phyloP scores from a whole-genome alignment of 2,888 invertebrate genomes.

The Pristionchus maxplancki region DNA sequence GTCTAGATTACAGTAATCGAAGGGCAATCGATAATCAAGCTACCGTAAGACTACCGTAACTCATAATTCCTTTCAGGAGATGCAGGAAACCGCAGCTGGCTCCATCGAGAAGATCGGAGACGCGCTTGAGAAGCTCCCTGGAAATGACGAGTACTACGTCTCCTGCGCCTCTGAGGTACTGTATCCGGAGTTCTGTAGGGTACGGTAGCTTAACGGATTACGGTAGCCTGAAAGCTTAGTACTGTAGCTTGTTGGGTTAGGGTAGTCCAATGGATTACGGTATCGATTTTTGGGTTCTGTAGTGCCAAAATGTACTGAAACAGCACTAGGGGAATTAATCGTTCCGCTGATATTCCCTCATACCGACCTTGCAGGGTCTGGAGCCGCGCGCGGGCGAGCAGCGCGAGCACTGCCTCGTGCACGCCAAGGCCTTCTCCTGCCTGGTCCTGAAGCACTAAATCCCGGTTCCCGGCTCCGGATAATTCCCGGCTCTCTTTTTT shows the following conservation, averaged over 20 bases:
- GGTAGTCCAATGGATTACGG: too few species aligned
- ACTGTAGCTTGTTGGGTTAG: too few species aligned
- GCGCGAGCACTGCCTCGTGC: constrained; percentile 51
- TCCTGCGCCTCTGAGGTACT: constrained; percentile 49
- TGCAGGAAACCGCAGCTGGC: constrained; percentile 2
- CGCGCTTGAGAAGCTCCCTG: constrained; percentile 47
- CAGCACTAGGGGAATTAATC: neutral
- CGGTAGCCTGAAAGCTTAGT: neutral
- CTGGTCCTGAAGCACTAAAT: constrained; percentile 50
- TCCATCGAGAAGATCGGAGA: constrained; percentile 49
- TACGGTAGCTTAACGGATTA: neutral
- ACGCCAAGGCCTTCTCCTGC: constrained; percentile 50
- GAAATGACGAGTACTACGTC: constrained; percentile 51
- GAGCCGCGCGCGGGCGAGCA: constrained; percentile 47
- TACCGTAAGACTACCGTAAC: too few species aligned
- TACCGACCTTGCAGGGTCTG: constrained; percentile 27
- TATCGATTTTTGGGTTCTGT: neutral
- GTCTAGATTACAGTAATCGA: too few species aligned
- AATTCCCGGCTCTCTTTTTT: neutral
- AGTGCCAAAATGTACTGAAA: neutral
- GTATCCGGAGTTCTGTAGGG: neutral
- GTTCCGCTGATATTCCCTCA: neutral
- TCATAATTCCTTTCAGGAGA: neutral
- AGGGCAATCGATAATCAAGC: neutral
- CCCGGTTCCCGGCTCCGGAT: neutral